These are phyloP conservation scores for Typhlichthys eigenmanni DNA, from an alignment of 2,797 vertebrate genomes.

Conservation along the genomic window DNA sequence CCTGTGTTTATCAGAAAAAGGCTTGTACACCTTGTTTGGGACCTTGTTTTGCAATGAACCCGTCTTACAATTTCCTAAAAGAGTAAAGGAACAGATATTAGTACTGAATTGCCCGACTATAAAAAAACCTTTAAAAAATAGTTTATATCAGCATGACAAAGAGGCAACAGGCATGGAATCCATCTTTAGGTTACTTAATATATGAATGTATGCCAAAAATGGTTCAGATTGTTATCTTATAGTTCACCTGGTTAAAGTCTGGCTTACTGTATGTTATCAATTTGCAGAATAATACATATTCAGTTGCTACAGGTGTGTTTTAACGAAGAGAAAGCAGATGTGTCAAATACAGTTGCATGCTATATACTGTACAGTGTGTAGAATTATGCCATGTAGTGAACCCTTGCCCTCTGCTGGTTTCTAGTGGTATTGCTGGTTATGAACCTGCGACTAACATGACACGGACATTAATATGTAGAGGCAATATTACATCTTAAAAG, in stretches of 20 bases:
- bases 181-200: not conserved
- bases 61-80: constrained; percentile 26
- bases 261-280: constrained; percentile 13
- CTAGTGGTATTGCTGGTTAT: constrained; percentile 42
- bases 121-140: constrained; percentile 11
- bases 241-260: constrained; percentile 13
- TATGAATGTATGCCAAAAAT: not conserved
- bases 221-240: constrained; percentile 24
- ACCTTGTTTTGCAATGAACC: constrained; percentile 13
- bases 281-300: constrained; percentile 8
- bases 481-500: constrained; percentile 15
- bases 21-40: constrained; percentile 26
- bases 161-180: constrained; percentile 33
- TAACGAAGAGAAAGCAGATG: constrained; percentile 10
- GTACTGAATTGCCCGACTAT: constrained; percentile 22
- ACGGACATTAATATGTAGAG: constrained; percentile 33
- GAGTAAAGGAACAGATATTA: constrained; percentile 17
- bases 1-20: constrained; percentile 22
- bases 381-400: constrained; percentile 14
- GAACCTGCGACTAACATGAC: constrained; percentile 8
- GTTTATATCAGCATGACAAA: constrained; percentile 46
- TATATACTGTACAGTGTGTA: too few species aligned
- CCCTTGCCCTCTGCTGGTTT: constrained; percentile 54
- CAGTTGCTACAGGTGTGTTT: constrained; percentile 1
- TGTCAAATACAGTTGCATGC: not conserved